These are phyloP conservation scores for Dione vanillae DNA, from an alignment of 2,888 invertebrate genomes.

Conservation along the genomic window DNA sequence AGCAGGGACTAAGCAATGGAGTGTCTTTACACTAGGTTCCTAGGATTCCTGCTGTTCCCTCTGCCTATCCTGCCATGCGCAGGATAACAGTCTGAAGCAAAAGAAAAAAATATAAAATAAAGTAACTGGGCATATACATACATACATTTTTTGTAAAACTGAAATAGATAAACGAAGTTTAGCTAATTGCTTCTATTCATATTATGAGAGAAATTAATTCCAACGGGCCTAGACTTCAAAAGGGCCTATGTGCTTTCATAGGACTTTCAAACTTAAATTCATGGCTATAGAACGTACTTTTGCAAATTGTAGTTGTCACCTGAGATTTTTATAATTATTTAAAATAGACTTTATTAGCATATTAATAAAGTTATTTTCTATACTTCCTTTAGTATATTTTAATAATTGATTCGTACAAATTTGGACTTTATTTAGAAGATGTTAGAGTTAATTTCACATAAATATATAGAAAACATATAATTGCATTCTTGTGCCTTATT, in stretches of 20 bases:
- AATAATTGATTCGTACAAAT: background rate
- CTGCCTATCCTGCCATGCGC: no score
- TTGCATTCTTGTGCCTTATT: constrained; percentile 24
- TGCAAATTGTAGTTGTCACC: background rate
- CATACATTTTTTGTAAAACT: background rate
- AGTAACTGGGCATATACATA: background rate
- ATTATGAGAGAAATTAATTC: constrained; percentile 37
- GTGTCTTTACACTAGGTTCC: no score
- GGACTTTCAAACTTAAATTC: background rate
- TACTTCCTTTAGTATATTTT: background rate
- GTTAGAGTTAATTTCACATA: constrained; percentile 9
- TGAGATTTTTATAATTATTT: background rate
- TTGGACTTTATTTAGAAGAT: background rate
- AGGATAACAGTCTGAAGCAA: no score
- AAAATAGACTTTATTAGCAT: constrained; percentile 1
- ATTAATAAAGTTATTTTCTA: background rate
- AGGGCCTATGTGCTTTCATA: constrained; percentile 24
- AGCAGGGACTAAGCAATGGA: no score
- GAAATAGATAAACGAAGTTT: constrained; percentile 30
- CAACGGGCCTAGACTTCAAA: constrained; percentile 37
- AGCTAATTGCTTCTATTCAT: constrained; percentile 28
- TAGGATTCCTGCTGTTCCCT: no score
- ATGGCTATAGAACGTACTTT: background rate
- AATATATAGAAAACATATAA: constrained; percentile 23
- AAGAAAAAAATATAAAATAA: no score